These are phyloP conservation scores for Teleopsis dalmanni DNA, from an alignment of 1,140 invertebrate species.

Conservation along the genomic window DNA sequence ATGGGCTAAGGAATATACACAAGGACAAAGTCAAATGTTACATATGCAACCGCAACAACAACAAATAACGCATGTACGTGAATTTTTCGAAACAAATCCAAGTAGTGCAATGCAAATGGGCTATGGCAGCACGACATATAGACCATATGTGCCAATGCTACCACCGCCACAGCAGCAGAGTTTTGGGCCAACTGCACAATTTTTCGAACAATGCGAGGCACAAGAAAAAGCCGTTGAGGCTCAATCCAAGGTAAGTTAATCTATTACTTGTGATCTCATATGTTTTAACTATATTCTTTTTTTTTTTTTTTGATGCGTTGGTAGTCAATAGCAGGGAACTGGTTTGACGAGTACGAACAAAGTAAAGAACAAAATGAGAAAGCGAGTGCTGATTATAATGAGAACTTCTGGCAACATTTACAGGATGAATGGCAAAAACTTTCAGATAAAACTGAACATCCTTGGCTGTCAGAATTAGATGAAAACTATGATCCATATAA, in stretches of 20 bases:
- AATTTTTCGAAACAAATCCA: slow-evolving; percentile 42
- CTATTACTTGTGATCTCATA: too few species aligned
- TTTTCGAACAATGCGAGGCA: slow-evolving; percentile 9
- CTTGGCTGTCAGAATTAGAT: slow-evolving; percentile 61
- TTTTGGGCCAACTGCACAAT: not conserved
- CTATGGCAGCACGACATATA: not conserved
- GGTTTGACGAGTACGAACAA: slow-evolving; percentile 30
- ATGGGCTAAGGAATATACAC: slow-evolving; percentile 11
- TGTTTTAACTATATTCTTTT: not conserved
- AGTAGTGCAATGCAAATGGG: slow-evolving; percentile 4
- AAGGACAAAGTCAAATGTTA: slow-evolving; percentile 18
- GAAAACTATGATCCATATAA: slow-evolving; percentile 59
- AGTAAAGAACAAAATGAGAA: slow-evolving; percentile 36
- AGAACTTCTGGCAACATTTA: slow-evolving; percentile 66
- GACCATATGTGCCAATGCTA: not conserved
- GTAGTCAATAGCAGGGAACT: slow-evolving; percentile 16
- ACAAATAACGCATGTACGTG: slow-evolving; percentile 27
- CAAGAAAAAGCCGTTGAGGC: slow-evolving; percentile 1
- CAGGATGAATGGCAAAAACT: slow-evolving; percentile 72
- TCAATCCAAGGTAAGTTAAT: too few species aligned
- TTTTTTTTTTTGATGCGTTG: not conserved
- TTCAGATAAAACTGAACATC: slow-evolving; percentile 51
- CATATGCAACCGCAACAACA: slow-evolving; percentile 29
- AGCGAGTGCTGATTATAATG: slow-evolving; percentile 47
- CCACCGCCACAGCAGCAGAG: not conserved